Conservation (phyloP, 2,888 invertebrate species). For the Apamea epomidion region DNA sequence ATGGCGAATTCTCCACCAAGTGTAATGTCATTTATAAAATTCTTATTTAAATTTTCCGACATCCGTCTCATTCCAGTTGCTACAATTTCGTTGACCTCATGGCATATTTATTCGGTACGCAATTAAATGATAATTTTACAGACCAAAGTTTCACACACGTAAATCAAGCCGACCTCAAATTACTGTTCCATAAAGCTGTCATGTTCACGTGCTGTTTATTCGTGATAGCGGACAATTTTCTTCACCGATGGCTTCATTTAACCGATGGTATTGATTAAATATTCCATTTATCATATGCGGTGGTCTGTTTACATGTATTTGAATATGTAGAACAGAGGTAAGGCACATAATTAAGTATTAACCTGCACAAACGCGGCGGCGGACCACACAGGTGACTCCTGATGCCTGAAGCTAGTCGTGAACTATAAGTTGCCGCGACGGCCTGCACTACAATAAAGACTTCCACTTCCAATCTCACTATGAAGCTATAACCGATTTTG, state of each 20-base stretch:
- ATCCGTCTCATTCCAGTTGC: slow-evolving; percentile 7
- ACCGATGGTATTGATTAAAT: slow-evolving; percentile 42
- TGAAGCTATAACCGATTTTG: slow-evolving; percentile 81
- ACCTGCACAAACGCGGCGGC: slow-evolving; percentile 72
- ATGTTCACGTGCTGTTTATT: slow-evolving; percentile 52
- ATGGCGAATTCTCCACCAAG: slow-evolving; percentile 43
- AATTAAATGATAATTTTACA: slow-evolving; percentile 51
- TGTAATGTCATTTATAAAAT: slow-evolving; percentile 34
- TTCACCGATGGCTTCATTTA: slow-evolving; percentile 51
- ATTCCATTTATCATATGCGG: slow-evolving; percentile 36
- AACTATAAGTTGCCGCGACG: slow-evolving; percentile 80
- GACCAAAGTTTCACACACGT: slow-evolving; percentile 42
- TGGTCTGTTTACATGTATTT: slow-evolving; percentile 29
- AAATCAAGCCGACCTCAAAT: slow-evolving; percentile 53
- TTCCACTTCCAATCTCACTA: slow-evolving; percentile 80
- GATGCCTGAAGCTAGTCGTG: slow-evolving; percentile 86
- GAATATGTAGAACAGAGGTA: slow-evolving; percentile 54
- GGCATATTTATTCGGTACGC: slow-evolving; percentile 35
- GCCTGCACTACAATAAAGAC: slow-evolving; percentile 81
- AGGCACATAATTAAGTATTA: slow-evolving; percentile 74
- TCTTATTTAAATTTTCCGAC: slow-evolving; percentile 27
- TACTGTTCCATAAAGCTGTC: slow-evolving; percentile 56
- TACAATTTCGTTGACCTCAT: slow-evolving; percentile 40
- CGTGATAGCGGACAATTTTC: slow-evolving; percentile 56
- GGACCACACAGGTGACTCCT: slow-evolving; percentile 84